A percentile compares a stretch with the other conserved stretches of the same genome.
phyloP scores from a whole-genome alignment of 2,797 vertebrate species.

The Steatocranus sp. region DNA sequence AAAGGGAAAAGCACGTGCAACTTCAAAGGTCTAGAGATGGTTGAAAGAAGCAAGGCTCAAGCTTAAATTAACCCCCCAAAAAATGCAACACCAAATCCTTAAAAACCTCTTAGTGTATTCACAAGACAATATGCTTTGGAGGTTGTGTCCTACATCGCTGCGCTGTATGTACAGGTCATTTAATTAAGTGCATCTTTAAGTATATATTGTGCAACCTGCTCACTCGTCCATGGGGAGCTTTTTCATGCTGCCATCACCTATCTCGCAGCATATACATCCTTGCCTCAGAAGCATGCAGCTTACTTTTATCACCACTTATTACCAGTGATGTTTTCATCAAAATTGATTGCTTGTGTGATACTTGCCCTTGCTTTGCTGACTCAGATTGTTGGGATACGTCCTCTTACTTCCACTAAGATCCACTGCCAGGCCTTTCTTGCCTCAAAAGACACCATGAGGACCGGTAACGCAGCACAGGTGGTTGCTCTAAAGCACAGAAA shows the following conservation, averaged over 20 bases:
- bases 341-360: slow-evolving; percentile 33
- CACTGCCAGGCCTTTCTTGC: neutral
- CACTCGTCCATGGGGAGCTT: neutral
- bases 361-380: slow-evolving; percentile 35
- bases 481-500: slow-evolving; percentile 30
- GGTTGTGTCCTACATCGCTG: neutral
- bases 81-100: neutral
- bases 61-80: neutral
- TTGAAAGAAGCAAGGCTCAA: neutral
- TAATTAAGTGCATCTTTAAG: slow-evolving; percentile 39
- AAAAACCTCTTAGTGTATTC: neutral
- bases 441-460: slow-evolving; percentile 38
- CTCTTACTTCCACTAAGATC: slow-evolving; percentile 17
- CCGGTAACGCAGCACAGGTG: neutral
- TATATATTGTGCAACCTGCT: slow-evolving; percentile 5
- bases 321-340: slow-evolving; percentile 32
- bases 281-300: slow-evolving; percentile 4
- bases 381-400: slow-evolving; percentile 21
- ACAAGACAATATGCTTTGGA: neutral
- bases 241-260: neutral
- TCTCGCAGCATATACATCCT: neutral
- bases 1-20: slow-evolving; percentile 9
- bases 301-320: slow-evolving; percentile 16
- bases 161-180: neutral
- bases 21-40: slow-evolving; percentile 40